phyloP scores from a whole-genome alignment of 2,797 vertebrate species.

The Monodelphis domestica region DNA sequence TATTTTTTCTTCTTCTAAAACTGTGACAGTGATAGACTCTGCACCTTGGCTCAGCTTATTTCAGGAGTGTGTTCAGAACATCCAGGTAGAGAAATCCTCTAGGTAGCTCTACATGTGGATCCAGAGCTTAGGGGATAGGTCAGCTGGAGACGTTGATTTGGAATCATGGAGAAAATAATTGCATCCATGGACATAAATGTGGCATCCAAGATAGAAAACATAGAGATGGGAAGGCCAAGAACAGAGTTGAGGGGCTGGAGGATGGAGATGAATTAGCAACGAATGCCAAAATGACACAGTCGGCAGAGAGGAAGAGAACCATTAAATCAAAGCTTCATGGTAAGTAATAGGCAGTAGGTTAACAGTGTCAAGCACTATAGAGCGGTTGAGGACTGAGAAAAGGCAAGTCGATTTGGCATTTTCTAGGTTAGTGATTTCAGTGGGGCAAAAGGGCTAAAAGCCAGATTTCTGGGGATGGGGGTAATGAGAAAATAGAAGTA shows the following conservation, averaged over 20 bases:
- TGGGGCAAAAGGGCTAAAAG: not conserved
- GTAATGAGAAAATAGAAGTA: not conserved
- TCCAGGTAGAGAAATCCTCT: not conserved
- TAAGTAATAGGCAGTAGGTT: not conserved
- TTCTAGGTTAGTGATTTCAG: not conserved
- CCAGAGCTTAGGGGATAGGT: not conserved
- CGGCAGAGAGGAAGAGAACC: not conserved
- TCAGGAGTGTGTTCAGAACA: not conserved
- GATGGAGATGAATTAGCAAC: not conserved
- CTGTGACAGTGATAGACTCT: not conserved
- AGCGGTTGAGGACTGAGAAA: not conserved
- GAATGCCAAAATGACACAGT: not conserved
- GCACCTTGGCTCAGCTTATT: not conserved
- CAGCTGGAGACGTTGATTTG: not conserved
- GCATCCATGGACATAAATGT: not conserved
- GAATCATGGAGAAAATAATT: not conserved
- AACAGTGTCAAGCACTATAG: not conserved
- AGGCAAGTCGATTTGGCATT: not conserved
- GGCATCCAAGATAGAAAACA: not conserved
- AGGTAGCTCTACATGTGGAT: not conserved
- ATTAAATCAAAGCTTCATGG: not conserved
- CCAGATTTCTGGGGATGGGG: not conserved
- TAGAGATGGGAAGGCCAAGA: not conserved
- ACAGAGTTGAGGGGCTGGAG: not conserved
- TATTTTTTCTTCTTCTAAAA: not conserved